Conservation (phyloP, 1,140 invertebrate species). For the Drosophila guanche region DNA sequence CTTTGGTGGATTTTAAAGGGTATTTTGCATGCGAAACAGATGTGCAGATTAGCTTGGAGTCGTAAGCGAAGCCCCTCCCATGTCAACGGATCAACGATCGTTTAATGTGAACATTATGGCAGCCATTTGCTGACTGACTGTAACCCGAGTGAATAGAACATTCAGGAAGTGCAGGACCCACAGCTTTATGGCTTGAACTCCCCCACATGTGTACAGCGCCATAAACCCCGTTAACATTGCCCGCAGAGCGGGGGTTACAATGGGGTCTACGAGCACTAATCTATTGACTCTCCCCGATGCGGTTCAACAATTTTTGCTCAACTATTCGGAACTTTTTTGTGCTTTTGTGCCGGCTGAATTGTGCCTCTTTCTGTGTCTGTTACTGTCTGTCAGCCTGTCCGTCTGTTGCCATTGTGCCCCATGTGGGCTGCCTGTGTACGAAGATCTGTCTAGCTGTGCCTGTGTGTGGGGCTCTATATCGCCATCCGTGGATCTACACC, state of each 20-base stretch:
- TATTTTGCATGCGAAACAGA: neutral
- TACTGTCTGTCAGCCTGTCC: neutral
- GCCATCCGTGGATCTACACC: conserved; percentile 12
- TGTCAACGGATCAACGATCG: no score
- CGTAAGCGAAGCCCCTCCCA: no score
- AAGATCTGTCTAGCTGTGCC: neutral
- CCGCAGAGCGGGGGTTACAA: neutral
- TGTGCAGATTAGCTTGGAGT: conserved; percentile 1
- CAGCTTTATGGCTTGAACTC: neutral
- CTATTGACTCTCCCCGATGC: conserved; percentile 56
- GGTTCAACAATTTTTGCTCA: conserved; percentile 49
- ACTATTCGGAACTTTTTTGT: conserved; percentile 41
- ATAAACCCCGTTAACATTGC: neutral
- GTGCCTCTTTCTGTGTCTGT: neutral
- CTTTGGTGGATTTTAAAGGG: neutral
- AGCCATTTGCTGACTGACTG: no score
- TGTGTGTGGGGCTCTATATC: conserved; percentile 10
- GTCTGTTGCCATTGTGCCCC: neutral
- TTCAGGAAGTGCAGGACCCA: neutral
- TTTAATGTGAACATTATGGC: no score
- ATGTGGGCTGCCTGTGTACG: conserved; percentile 6
- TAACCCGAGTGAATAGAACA: no score
- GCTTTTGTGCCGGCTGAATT: conserved; percentile 8
- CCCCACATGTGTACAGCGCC: neutral
- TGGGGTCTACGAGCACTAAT: conserved; percentile 5